Base-by-base conservation (phyloP, 1,140 invertebrate genomes). In the Zophobas morio region DNA sequence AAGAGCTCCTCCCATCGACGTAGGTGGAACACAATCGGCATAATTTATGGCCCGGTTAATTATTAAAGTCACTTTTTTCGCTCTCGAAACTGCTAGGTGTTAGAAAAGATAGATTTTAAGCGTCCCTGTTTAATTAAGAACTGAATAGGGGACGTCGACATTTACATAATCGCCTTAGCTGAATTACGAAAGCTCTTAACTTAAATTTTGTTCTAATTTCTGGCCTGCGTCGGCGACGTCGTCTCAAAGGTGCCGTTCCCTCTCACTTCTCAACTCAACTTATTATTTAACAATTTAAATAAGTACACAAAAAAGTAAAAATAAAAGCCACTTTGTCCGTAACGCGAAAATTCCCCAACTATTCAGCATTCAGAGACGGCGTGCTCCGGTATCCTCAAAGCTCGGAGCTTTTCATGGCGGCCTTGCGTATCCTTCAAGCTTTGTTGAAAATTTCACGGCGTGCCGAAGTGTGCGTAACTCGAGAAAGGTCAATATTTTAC, bases 61-160 rank as follows among this genome's bases (percentile, higher is more conserved):
- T 66, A 39, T 34, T 42, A 34, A 66, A 32, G 40, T 66, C 39
- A 6, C 60, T 39, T 20, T 20, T 20, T 20, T 20, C 20, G 20
- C 20, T 20, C 20, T 20, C 20, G 20, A 20, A 20, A 20, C 20
- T 20, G 20, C 20, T 20, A 51, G 49, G n/a, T 51, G 49, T 51
- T 51, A 37, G 39, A 72, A 49, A 39, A 51, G 46, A 72, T 72
- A 54, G 70, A 72, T 72, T 53, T 72, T 71, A 74, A 74, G 70
- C 60, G 70, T 77, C 76, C 66, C 76, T 46, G 56, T 77, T 77
- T 77, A 77, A 77, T 77, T 77, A 77, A 77, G 70, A 77, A 74
- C 42, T 74, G 70, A 74, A 74, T 74, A 47, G 56, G 35, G 56
- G 54, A 42, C 35, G 40, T 34, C 70, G 47, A 54, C 76, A 77